Conservation (phyloP, 2,113 vertebrate species). For the Lepus europaeus region DNA sequence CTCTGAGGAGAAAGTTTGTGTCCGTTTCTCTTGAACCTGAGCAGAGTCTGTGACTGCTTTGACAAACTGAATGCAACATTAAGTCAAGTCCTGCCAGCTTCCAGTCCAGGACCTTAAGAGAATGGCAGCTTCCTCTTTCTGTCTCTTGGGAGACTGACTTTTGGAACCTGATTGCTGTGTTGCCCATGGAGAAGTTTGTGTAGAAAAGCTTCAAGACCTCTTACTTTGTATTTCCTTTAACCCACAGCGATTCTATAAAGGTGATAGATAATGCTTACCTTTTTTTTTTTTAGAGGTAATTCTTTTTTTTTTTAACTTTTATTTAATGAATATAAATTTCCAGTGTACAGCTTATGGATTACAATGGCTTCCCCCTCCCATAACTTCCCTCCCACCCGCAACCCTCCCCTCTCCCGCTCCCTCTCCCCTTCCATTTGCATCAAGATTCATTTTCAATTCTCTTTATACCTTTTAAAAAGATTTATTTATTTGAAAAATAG, state of each 20-base stretch:
- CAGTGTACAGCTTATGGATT: no score
- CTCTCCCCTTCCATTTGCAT: no score
- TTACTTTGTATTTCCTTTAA: neutral
- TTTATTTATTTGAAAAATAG: no score
- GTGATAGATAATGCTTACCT: no score
- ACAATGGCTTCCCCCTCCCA: no score
- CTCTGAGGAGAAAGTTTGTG: neutral
- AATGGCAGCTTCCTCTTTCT: neutral
- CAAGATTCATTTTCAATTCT: no score
- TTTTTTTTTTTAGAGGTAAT: no score
- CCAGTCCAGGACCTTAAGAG: neutral
- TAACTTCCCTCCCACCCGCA: no score
- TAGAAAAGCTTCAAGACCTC: neutral
- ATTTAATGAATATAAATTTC: no score
- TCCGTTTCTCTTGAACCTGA: neutral
- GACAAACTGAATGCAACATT: rapidly evolving
- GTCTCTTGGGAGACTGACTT: neutral
- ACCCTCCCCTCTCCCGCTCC: no score
- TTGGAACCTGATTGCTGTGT: neutral
- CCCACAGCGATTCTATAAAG: neutral
- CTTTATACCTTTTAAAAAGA: no score
- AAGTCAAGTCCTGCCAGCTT: neutral
- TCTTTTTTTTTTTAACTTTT: no score
- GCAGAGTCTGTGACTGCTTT: neutral
- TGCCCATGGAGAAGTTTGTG: neutral